Percentiles rank a stretch among this genome's conserved stretches.
phyloP scores from a whole-genome alignment of 2,113 vertebrate species.

The Ovibos moschatus region DNA sequence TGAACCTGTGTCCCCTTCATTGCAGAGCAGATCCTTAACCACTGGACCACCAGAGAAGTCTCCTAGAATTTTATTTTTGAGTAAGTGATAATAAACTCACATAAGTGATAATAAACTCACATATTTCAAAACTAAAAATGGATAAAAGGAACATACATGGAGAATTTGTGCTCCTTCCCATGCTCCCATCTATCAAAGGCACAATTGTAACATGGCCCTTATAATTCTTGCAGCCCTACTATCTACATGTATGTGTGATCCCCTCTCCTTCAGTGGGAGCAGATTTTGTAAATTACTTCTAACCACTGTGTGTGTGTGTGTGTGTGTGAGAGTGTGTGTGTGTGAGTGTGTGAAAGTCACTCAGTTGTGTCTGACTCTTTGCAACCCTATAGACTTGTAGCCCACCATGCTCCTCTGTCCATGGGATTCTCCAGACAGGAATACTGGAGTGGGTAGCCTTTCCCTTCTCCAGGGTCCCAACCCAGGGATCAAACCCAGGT shows the following conservation, averaged over 20 bases:
- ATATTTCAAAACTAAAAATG: background rate
- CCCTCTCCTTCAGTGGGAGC: background rate
- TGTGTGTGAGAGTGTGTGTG: background rate
- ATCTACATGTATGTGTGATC: background rate
- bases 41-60: background rate
- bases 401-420: background rate
- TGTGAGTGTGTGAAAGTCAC: background rate
- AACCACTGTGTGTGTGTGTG: background rate
- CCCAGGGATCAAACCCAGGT: background rate
- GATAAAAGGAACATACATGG: background rate
- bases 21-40: background rate
- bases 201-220: background rate
- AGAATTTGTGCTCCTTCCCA: background rate
- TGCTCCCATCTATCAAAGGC: background rate
- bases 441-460: background rate
- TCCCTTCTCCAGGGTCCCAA: background rate
- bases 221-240: background rate
- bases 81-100: background rate
- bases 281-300: background rate
- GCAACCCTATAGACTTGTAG: background rate
- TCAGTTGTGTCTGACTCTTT: background rate
- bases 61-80: background rate
- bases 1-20: background rate
- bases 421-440: background rate
- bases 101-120: background rate